Percentiles rank a stretch among this genome's conserved stretches.
Evolutionary conservation across 2,113 vertebrate genomes (phyloP).

Genomic region (Erythrocebus patas): DNA sequence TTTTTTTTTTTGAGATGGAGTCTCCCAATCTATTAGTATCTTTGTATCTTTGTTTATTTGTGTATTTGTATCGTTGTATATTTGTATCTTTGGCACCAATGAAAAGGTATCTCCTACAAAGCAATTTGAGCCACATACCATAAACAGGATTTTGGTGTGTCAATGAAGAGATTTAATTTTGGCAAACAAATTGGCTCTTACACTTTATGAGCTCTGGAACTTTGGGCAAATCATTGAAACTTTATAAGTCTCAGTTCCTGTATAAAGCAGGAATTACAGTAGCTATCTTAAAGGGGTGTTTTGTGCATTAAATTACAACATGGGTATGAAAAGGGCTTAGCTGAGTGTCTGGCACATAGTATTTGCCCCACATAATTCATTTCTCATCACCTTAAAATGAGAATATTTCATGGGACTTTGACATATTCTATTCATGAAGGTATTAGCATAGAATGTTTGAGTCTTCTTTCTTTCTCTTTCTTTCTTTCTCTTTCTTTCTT

Average conservation of each 20-base stretch:
- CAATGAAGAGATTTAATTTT: background rate
- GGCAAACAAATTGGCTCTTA: background rate
- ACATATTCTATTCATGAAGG: background rate
- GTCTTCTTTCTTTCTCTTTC: background rate
- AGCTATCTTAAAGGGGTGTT: background rate
- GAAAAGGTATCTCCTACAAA: background rate
- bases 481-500: background rate
- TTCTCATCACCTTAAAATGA: background rate
- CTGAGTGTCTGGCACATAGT: background rate
- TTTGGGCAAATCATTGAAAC: background rate
- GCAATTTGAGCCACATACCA: background rate
- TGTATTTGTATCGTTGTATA: background rate
- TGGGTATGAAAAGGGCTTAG: background rate
- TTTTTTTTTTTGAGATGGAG: too few relatives aligned
- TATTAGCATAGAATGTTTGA: background rate
- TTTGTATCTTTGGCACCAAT: background rate
- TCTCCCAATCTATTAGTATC: background rate
- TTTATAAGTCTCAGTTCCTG: background rate
- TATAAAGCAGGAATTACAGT: background rate
- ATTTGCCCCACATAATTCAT: background rate
- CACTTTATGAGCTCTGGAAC: background rate
- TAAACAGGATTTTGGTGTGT: background rate
- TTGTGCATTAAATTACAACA: background rate
- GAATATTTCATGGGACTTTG: background rate
- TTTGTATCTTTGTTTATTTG: background rate